These are phyloP conservation scores for Zonitis immaculata DNA, from an alignment of 2,888 invertebrate genomes.

Conservation along the genomic window DNA sequence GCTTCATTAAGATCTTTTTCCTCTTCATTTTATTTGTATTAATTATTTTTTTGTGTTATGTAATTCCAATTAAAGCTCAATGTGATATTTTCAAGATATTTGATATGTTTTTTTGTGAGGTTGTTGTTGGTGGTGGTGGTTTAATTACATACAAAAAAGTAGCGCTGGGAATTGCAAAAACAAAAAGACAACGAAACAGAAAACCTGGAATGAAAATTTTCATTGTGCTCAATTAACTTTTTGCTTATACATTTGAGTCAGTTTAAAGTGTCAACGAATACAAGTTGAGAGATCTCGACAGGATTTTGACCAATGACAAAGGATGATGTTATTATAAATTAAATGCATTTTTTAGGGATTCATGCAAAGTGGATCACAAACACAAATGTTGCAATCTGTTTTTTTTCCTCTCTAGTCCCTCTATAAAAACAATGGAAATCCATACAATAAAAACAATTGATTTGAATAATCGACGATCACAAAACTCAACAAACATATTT, in stretches of 20 bases:
- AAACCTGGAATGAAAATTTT: neutral
- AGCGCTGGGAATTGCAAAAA: neutral
- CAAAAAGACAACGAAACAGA: neutral
- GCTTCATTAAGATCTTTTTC: conserved; percentile 7
- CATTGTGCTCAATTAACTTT: neutral
- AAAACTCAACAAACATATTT: neutral
- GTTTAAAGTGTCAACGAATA: neutral
- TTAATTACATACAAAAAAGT: neutral
- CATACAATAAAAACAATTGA: conserved; percentile 4
- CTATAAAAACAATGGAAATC: no score
- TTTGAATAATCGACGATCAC: conserved; percentile 11
- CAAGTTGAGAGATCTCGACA: conserved; percentile 1
- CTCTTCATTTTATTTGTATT: conserved; percentile 4
- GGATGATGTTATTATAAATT: conserved; percentile 2
- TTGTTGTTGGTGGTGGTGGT: no score
- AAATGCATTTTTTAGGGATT: conserved; percentile 15
- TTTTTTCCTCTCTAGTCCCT: no score
- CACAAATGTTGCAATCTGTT: no score
- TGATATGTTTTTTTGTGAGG: neutral
- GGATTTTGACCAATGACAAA: conserved; percentile 6
- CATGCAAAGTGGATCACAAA: conserved; percentile 4
- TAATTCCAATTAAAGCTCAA: conserved; percentile 8
- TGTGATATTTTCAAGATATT: neutral
- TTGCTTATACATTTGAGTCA: neutral
- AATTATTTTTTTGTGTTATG: conserved; percentile 8